phyloP scores from a whole-genome alignment of 1,140 invertebrate species.

The Trachelipus rathkii region DNA sequence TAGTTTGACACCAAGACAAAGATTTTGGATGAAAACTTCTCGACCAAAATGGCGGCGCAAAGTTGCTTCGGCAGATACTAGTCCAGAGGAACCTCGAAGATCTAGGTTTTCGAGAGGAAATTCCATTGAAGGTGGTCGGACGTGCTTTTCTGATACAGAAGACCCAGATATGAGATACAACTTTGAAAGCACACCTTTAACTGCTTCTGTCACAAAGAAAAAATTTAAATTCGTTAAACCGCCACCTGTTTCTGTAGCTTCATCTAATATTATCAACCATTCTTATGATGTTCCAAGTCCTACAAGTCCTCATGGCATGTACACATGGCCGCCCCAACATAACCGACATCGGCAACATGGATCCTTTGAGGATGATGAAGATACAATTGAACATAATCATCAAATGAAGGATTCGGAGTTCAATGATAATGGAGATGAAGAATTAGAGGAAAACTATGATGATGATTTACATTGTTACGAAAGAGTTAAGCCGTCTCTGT shows the following conservation, averaged over 20 bases:
- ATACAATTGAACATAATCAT: slow-evolving; percentile 1
- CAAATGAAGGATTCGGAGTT: too few relatives aligned
- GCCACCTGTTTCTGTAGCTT: not conserved
- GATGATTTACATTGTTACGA: not conserved
- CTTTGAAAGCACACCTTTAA: not conserved
- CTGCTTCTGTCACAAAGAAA: not conserved
- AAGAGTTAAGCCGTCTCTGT: too few relatives aligned
- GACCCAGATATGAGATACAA: slow-evolving; percentile 37
- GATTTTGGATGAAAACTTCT: slow-evolving; percentile 42
- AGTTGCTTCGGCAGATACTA: slow-evolving; percentile 44
- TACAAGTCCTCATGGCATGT: slow-evolving; percentile 44
- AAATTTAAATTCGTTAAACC: slow-evolving; percentile 3
- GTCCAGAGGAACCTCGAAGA: slow-evolving; percentile 39
- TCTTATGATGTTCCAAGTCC: slow-evolving; percentile 29
- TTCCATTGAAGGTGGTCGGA: slow-evolving; percentile 34
- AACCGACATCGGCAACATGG: slow-evolving; percentile 40
- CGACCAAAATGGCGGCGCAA: slow-evolving; percentile 41
- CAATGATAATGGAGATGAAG: too few relatives aligned
- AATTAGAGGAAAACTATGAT: not conserved
- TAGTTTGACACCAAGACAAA: slow-evolving; percentile 29
- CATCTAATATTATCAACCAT: not conserved
- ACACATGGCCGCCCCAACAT: slow-evolving; percentile 45
- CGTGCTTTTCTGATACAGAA: slow-evolving; percentile 38
- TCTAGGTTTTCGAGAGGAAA: slow-evolving; percentile 37
- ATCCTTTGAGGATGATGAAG: slow-evolving; percentile 30